These are phyloP conservation scores for Heliconius ethilla DNA, from an alignment of 2,888 invertebrate species.

Conservation along the genomic window DNA sequence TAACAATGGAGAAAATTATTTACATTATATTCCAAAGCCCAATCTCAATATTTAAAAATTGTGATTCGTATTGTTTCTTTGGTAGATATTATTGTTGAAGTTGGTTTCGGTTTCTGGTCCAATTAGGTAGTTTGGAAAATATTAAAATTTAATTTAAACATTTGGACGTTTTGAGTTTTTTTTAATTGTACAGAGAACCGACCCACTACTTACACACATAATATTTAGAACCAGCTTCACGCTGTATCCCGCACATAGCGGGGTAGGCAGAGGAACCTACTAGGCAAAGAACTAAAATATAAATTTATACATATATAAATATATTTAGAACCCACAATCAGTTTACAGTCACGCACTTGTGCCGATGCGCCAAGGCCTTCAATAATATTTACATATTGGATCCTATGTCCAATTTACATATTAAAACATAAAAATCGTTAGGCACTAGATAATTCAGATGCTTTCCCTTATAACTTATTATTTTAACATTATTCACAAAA, in stretches of 20 bases:
- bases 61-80: neutral
- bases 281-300: no score
- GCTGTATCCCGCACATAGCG: no score
- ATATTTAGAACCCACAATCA: no score
- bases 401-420: neutral
- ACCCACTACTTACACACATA: no score
- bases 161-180: neutral
- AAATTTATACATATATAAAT: no score
- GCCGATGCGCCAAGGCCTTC: no score
- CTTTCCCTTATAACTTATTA: no score
- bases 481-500: neutral
- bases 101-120: neutral
- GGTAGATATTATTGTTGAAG: neutral
- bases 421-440: no score
- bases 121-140: neutral
- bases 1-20: conserved; percentile 23
- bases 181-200: neutral
- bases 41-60: neutral
- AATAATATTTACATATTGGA: neutral
- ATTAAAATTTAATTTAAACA: neutral
- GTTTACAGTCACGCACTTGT: no score
- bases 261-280: no score
- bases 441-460: no score
- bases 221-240: no score
- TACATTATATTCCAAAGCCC: conserved; percentile 1